A percentile compares a stretch with the other conserved stretches of the same genome.
Evolutionary conservation across 2,797 vertebrate genomes (phyloP).

Genomic region (Diplodus sargus): DNA sequence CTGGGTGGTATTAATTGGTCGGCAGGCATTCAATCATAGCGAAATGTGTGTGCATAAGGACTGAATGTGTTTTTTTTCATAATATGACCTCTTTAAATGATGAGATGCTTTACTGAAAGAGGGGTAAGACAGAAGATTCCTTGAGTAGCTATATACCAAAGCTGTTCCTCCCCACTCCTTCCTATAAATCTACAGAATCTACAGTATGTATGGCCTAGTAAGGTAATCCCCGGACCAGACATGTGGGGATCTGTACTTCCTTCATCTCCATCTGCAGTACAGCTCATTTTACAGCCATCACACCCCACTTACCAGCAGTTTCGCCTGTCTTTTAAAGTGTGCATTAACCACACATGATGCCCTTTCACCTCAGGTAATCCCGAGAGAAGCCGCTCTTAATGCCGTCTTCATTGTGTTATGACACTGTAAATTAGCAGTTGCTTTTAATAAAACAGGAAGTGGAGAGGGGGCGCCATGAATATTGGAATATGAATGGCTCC

Average conservation of each 20-base stretch:
- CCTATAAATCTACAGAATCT: not conserved
- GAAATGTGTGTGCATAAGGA: too few relatives aligned
- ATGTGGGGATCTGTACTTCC: not conserved
- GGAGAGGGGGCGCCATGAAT: conserved; percentile 62
- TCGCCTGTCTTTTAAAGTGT: conserved; percentile 59
- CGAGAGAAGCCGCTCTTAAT: conserved; percentile 64
- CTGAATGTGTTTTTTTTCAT: too few relatives aligned
- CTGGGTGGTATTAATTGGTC: too few relatives aligned
- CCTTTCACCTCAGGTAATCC: conserved; percentile 72
- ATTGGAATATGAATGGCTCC: conserved; percentile 69
- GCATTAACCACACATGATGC: conserved; percentile 59
- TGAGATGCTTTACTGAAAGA: not conserved
- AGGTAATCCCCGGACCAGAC: conserved; percentile 16
- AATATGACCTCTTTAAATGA: too few relatives aligned
- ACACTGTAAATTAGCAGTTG: conserved; percentile 75
- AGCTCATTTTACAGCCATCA: conserved; percentile 68
- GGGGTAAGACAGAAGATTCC: not conserved
- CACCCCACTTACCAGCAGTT: conserved; percentile 63
- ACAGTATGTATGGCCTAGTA: not conserved
- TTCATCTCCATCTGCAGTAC: conserved; percentile 44
- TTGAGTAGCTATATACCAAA: not conserved
- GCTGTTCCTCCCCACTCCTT: not conserved
- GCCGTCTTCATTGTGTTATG: conserved; percentile 67
- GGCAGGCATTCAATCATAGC: too few relatives aligned
- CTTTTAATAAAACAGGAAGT: conserved; percentile 76